These are phyloP conservation scores for Microcebus tavaratra DNA, from an alignment of 2,113 vertebrate genomes.

Conservation along the genomic window DNA sequence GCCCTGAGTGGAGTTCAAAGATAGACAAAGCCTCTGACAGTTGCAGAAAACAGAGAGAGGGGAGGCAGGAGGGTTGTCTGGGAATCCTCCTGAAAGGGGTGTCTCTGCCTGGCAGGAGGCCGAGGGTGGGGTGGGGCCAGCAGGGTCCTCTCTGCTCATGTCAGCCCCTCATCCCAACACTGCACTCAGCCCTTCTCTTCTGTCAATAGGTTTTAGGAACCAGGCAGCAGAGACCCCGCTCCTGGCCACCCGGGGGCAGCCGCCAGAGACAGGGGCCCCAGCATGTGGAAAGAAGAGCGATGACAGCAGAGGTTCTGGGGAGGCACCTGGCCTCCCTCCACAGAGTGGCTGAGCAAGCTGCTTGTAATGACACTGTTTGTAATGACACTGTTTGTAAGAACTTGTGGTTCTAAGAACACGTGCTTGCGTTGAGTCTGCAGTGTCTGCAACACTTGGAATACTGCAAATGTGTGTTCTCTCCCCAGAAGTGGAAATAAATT, in stretches of 20 bases:
- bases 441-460: not conserved
- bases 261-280: rapidly evolving
- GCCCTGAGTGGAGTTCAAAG: not conserved
- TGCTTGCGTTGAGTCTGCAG: not conserved
- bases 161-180: not conserved
- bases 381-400: not conserved
- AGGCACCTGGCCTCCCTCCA: constrained; percentile 18
- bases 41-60: not conserved
- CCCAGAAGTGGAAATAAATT: not conserved
- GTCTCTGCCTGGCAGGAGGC: not conserved
- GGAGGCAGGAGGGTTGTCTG: not conserved
- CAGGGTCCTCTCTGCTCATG: rapidly evolving
- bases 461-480: not conserved
- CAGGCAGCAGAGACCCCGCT: not conserved
- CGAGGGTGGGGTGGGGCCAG: too few species aligned
- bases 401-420: not conserved
- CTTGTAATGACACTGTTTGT: not conserved
- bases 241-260: not conserved
- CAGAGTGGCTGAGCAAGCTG: not conserved
- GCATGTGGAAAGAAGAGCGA: not conserved
- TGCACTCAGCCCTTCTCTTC: not conserved
- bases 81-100: not conserved
- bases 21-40: not conserved
- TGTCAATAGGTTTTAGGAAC: constrained; percentile 5
- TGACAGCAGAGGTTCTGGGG: not conserved